Evolutionary conservation across 2,888 invertebrate genomes (phyloP).

Genomic region (Aphrophora alni): DNA sequence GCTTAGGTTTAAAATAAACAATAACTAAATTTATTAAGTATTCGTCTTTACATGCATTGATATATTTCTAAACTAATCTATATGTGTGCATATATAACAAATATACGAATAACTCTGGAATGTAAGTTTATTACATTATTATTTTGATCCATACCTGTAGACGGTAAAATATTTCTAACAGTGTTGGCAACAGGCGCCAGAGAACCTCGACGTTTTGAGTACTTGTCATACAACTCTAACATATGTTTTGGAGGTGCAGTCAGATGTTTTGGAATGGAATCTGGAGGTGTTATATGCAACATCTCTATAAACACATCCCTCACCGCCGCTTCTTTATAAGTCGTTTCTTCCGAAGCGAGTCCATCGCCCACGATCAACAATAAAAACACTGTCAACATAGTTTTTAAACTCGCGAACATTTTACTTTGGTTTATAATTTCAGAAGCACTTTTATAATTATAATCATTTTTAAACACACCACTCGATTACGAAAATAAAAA

Average conservation of each 20-base stretch:
- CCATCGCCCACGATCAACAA: neutral
- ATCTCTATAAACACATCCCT: conserved; percentile 29
- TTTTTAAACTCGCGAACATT: neutral
- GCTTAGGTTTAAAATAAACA: no score
- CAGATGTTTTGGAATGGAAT: neutral
- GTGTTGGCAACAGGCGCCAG: conserved; percentile 17
- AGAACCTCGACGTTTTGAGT: neutral
- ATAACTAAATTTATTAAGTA: no score
- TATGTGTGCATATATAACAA: no score
- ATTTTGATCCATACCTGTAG: neutral
- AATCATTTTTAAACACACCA: neutral
- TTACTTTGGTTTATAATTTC: neutral
- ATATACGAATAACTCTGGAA: no score
- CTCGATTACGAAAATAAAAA: no score
- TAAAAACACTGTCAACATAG: neutral
- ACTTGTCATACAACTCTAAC: conserved; percentile 24
- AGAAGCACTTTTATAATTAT: neutral
- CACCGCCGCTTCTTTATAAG: conserved; percentile 21
- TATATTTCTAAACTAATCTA: no score
- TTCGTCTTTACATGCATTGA: no score
- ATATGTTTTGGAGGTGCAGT: conserved; percentile 22
- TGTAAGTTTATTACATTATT: no score
- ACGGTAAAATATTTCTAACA: conserved; percentile 22
- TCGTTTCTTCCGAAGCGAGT: neutral
- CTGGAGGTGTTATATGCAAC: conserved; percentile 25